Base-by-base conservation (phyloP, 2,797 vertebrate species). In the Tympanoctomys barrerae region DNA sequence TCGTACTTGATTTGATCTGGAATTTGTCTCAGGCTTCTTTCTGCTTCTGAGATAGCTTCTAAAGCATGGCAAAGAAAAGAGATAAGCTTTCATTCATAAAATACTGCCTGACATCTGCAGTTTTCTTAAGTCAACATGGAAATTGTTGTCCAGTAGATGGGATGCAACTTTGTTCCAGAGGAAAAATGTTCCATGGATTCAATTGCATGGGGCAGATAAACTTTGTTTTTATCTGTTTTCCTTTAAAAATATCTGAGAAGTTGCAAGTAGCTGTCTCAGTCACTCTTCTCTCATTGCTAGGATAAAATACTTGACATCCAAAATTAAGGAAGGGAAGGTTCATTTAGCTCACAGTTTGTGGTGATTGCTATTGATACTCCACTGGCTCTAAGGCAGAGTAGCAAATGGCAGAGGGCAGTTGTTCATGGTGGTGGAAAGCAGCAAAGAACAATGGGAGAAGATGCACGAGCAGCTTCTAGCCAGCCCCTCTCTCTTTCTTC, bases 1-100 rank as follows among this genome's bases (percentile, higher is more conserved):
- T 85, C 24, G 88, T 52, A 26, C 28, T 73, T 93, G 86, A 33
- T 85, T 87, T 81, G 22, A 81, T 42, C 52, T 93, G 62, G 26
- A 81, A 87, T 62, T 87, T 90, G 31, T 84, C 62, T 71, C 73
- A 77, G n/a, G 81, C 19, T 62, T 85, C 52, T 46, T 54, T 64
- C 85, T n/a, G 24, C n/a, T 87, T 16, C 28, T 70, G n/a, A 70
- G 14, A 89, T 52, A 62, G 31, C 24, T 66, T 89, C 11, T 12
- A 8, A 89, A 24, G 0, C 14, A 21, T n/a, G 24, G 42, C 70
- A 64, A 54, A 84, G 36, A 79, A 11, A 86, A 57, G 4, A 73
- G 46, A 87, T 4, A 18, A 68, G 61, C 61, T 57, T 78, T 80
- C 64, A 33, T 93, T 85, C 79, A 88, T 57, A 57, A 93, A 88